Evolutionary conservation across 1,140 invertebrate genomes (phyloP), one percentile per base, ranked within the genome.

Genomic region (Asbolus verrucosus): DNA sequence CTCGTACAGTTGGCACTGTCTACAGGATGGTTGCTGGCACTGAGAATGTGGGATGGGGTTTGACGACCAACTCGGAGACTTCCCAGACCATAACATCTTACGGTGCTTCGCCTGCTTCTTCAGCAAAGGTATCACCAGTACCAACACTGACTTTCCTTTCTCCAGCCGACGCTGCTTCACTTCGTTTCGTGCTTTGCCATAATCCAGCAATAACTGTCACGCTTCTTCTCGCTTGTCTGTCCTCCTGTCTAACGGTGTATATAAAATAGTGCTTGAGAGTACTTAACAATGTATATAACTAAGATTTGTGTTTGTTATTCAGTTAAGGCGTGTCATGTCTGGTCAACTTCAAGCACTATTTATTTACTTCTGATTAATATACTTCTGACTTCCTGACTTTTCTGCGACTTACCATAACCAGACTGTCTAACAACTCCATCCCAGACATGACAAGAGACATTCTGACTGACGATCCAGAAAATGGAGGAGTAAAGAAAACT

Each of bases 1-100:
- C 90, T 77, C 85, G 90, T 80, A 89, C 90, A 76, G 90, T 89
- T 41, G 90, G 90, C 77, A 88, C 87, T 76, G 88, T 91, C 75
- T 91, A 91, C 84, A 87, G 91, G 54, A 87, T 92, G 79, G 87
- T 92, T 76, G 89, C 90, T 67, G 90, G 90, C 75, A 91, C 90
- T 63, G 90, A 91, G 84, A 89, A 88, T 80, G 85, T 90, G 71
- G 89, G 88, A 82, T 84, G 90, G 79, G 88, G 88, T 77, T 83
- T 91, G 77, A 87, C 87, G 80, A 85, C 88, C 77, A 86, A 87
- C 43, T 84, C 88, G 79, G 85, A 86, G 74, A 84, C 85, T 76
- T 83, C 85, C 76, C 77, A 82, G 72, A 74, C 73, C 60, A 69
- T 80, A 62, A 76, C 76, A 38, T 46, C 67, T 74, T 46, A 68